Percentiles rank a stretch among this genome's conserved stretches.
phyloP scores from a whole-genome alignment of 2,797 vertebrate genomes.

The Propithecus perrieri region DNA sequence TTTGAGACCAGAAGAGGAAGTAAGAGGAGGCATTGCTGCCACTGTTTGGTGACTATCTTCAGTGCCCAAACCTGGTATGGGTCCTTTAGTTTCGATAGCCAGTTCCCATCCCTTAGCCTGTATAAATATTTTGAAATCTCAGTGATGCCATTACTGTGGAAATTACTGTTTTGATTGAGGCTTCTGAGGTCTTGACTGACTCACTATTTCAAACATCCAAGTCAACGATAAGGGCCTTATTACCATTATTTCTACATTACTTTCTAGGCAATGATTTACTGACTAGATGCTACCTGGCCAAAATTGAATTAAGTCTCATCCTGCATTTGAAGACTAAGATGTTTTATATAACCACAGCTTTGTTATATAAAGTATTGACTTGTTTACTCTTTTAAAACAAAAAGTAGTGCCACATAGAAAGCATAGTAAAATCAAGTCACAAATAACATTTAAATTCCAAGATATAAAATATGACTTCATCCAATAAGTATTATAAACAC shows the following conservation, averaged over 20 bases:
- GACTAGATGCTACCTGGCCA: background rate
- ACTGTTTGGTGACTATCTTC: background rate
- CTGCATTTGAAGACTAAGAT: slow-evolving; percentile 21
- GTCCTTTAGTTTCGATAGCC: background rate
- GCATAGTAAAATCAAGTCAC: slow-evolving; percentile 45
- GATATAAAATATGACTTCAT: slow-evolving; percentile 8
- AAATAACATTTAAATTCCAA: slow-evolving; percentile 45
- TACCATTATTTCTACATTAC: slow-evolving; percentile 2
- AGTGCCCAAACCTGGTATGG: background rate
- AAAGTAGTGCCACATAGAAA: background rate
- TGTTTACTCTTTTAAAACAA: slow-evolving; percentile 47
- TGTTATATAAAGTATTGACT: slow-evolving; percentile 10
- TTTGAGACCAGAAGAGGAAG: background rate
- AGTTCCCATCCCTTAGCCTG: background rate
- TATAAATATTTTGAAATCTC: background rate
- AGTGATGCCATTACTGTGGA: background rate
- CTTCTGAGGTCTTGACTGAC: slow-evolving; percentile 12
- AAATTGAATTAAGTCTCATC: slow-evolving; percentile 1
- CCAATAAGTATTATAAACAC: slow-evolving; percentile 24
- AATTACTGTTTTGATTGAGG: slow-evolving; percentile 4
- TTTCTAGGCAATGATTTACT: slow-evolving; percentile 24
- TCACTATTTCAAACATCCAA: background rate
- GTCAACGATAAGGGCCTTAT: background rate
- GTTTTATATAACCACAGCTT: slow-evolving; percentile 6
- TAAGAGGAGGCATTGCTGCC: background rate